These are phyloP conservation scores for Lagorchestes hirsutus DNA, from an alignment of 2,797 vertebrate species.

Conservation along the genomic window DNA sequence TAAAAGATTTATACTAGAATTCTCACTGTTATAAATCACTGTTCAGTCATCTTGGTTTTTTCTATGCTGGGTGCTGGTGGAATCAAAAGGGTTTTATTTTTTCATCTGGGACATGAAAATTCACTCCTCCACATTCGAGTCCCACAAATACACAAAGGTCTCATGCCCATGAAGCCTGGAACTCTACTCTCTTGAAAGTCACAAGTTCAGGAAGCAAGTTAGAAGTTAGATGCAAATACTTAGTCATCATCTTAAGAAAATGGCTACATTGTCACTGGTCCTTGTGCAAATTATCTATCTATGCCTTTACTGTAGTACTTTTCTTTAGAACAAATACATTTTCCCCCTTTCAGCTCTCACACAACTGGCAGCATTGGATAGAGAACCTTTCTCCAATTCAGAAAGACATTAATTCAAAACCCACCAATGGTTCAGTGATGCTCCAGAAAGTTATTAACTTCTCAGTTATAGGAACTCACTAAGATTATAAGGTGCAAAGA, in stretches of 20 bases:
- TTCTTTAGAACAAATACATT: not conserved
- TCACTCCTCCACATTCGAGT: not conserved
- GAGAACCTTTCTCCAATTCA: not conserved
- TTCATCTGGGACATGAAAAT: not conserved
- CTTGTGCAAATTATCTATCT: constrained; percentile 27
- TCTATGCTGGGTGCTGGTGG: constrained; percentile 31
- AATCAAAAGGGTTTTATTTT: constrained; percentile 51
- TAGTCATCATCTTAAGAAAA: constrained; percentile 15
- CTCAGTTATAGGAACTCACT: not conserved
- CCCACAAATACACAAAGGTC: constrained; percentile 20
- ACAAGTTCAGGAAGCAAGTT: not conserved
- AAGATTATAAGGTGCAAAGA: not conserved
- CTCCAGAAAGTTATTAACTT: not conserved
- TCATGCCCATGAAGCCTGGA: not conserved
- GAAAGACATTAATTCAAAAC: not conserved
- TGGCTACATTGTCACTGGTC: not conserved
- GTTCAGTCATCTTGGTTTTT: constrained; percentile 37
- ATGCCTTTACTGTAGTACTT: not conserved
- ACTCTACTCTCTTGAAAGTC: not conserved
- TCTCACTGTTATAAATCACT: constrained; percentile 19
- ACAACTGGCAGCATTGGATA: not conserved
- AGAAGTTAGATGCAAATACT: not conserved
- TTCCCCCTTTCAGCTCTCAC: not conserved
- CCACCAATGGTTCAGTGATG: not conserved
- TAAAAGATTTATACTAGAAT: constrained; percentile 9